A percentile compares a stretch with the other conserved stretches of the same genome.
Conservation (phyloP, 2,797 vertebrate genomes). For the Anguilla pacifica region DNA sequence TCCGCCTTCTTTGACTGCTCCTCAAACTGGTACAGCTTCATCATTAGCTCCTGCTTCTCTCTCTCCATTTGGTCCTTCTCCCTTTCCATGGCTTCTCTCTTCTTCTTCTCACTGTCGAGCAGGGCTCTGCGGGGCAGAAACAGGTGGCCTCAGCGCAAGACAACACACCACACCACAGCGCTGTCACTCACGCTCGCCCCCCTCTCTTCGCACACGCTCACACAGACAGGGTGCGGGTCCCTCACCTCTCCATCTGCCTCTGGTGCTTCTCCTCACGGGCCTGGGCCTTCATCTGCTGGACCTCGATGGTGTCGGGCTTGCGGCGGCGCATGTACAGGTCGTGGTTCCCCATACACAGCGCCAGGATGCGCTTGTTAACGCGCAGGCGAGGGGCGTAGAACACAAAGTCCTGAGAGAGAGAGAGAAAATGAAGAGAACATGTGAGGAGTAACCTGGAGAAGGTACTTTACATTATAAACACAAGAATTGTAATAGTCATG, state of each 20-base stretch:
- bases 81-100: conserved; percentile 82
- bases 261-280: conserved; percentile 90
- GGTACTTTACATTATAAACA: not conserved
- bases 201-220: no score
- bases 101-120: conserved; percentile 90
- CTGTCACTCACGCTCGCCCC: no score
- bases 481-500: not conserved
- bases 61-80: conserved; percentile 90
- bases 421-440: not conserved
- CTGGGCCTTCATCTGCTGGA: conserved; percentile 98
- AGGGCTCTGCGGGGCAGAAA: conserved; percentile 79
- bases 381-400: conserved; percentile 91
- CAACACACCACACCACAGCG: not conserved
- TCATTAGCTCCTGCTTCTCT: conserved; percentile 89
- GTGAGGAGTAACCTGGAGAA: not conserved
- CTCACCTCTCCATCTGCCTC: conserved; percentile 83
- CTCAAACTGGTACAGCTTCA: conserved; percentile 83
- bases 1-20: conserved; percentile 91
- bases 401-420: conserved; percentile 84
- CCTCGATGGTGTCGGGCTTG: conserved; percentile 92
- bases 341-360: conserved; percentile 97
- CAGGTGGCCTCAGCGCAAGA: not conserved
- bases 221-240: no score
- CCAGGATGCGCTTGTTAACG: conserved; percentile 95
- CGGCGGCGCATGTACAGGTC: conserved; percentile 91